A percentile compares a stretch with the other conserved stretches of the same genome.
phyloP scores from a whole-genome alignment of 2,113 vertebrate genomes.

The Fulica atra region DNA sequence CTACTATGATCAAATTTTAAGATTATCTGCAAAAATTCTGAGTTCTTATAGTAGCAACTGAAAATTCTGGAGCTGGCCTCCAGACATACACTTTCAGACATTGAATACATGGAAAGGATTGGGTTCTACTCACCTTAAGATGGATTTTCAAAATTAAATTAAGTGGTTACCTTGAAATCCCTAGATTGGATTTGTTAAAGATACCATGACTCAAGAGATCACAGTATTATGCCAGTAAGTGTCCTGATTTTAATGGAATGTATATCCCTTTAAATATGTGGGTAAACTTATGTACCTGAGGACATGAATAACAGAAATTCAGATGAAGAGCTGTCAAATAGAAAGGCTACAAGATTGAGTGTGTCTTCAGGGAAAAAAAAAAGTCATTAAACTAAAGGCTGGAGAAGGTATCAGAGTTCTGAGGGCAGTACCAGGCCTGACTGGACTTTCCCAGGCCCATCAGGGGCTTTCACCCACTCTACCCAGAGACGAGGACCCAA shows the following conservation, averaged over 20 bases:
- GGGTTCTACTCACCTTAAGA: not conserved
- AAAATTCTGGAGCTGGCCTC: not conserved
- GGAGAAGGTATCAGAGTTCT: not conserved
- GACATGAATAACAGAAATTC: not conserved
- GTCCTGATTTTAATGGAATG: not conserved
- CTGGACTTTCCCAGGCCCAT: not conserved
- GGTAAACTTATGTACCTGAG: not conserved
- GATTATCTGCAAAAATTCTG: not conserved
- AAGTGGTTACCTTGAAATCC: not conserved
- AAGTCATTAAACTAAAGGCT: not conserved
- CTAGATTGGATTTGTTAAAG: not conserved
- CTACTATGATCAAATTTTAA: not conserved
- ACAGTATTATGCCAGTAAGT: not conserved
- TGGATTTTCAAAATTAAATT: not conserved
- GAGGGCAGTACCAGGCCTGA: not conserved
- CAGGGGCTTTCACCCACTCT: accelerated
- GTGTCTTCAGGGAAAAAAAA: not conserved
- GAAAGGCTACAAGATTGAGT: not conserved
- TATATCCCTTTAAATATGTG: not conserved
- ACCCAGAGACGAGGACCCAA: too few species aligned
- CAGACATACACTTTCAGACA: not conserved
- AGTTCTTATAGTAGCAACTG: not conserved
- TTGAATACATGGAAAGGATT: not conserved
- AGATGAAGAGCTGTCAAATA: not conserved
- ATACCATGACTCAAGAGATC: not conserved